Conservation (phyloP, 2,797 vertebrate species). For the Buphagus erythrorhynchus region DNA sequence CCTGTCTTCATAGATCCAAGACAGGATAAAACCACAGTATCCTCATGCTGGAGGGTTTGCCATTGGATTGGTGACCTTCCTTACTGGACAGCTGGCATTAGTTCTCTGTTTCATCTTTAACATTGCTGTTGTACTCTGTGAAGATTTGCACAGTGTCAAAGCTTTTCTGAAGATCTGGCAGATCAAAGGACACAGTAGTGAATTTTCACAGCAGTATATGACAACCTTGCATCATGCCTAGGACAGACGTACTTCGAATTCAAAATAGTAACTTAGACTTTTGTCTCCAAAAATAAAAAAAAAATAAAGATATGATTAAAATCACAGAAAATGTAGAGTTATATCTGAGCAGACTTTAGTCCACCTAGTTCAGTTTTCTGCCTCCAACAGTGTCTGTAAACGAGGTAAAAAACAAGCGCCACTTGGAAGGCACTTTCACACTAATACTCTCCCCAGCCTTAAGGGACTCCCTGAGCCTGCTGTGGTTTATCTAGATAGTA, state of each 20-base stretch:
- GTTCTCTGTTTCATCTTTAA: neutral
- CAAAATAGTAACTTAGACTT: neutral
- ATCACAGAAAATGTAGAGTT: neutral
- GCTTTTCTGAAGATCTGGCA: neutral
- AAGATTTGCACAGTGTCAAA: neutral
- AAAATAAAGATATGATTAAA: neutral
- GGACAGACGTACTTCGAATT: neutral
- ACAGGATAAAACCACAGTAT: neutral
- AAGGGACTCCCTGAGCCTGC: neutral
- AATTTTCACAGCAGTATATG: neutral
- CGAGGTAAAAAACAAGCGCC: neutral
- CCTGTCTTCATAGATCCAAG: neutral
- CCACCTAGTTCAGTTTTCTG: neutral
- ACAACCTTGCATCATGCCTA: neutral
- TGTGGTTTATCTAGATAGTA: neutral
- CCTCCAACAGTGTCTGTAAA: neutral
- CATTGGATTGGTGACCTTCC: neutral
- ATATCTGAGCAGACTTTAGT: neutral
- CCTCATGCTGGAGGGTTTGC: neutral
- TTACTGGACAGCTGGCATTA: neutral
- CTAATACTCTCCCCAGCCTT: neutral
- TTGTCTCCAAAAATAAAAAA: neutral
- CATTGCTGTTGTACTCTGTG: neutral
- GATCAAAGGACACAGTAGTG: neutral
- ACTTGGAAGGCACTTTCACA: neutral